phyloP scores from a whole-genome alignment of 2,888 invertebrate genomes.

The Acrobasis repandana region DNA sequence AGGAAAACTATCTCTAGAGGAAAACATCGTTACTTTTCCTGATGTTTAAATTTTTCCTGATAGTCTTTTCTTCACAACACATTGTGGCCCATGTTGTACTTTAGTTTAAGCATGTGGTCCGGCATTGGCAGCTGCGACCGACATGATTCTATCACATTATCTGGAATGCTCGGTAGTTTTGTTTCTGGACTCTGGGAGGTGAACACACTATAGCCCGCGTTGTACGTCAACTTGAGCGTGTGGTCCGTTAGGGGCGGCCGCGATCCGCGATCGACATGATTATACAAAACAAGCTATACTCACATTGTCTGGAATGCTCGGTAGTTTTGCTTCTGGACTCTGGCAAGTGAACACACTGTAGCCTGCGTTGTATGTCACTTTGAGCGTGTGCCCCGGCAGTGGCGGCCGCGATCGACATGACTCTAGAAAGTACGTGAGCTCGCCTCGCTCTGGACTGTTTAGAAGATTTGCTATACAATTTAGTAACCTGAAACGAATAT shows the following conservation, averaged over 20 bases:
- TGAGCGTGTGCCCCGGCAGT: constrained; percentile 68
- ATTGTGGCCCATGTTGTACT: too few species aligned
- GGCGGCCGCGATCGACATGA: constrained; percentile 70
- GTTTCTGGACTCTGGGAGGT: constrained; percentile 89
- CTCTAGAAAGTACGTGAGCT: constrained; percentile 64
- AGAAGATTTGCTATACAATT: constrained; percentile 91
- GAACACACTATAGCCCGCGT: constrained; percentile 69
- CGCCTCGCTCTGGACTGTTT: constrained; percentile 71
- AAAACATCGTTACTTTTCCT: too few species aligned
- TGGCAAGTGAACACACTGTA: constrained; percentile 81
- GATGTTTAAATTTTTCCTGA: too few species aligned
- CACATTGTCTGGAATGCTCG: constrained; percentile 98
- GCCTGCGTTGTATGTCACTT: constrained; percentile 66
- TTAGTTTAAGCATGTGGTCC: too few species aligned
- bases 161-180: constrained; percentile 96
- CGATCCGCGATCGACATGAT: constrained; percentile 63
- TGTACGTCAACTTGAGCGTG: constrained; percentile 66
- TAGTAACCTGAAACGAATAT: constrained; percentile 84
- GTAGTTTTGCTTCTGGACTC: constrained; percentile 92
- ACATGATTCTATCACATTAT: constrained; percentile 86
- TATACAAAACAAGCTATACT: constrained; percentile 77
- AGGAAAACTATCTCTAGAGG: too few species aligned
- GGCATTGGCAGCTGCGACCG: too few species aligned
- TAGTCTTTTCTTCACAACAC: too few species aligned
- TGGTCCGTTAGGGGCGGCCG: constrained; percentile 69